Evolutionary conservation across 2,113 vertebrate species (phyloP).

Genomic region (Apodemus sylvaticus): DNA sequence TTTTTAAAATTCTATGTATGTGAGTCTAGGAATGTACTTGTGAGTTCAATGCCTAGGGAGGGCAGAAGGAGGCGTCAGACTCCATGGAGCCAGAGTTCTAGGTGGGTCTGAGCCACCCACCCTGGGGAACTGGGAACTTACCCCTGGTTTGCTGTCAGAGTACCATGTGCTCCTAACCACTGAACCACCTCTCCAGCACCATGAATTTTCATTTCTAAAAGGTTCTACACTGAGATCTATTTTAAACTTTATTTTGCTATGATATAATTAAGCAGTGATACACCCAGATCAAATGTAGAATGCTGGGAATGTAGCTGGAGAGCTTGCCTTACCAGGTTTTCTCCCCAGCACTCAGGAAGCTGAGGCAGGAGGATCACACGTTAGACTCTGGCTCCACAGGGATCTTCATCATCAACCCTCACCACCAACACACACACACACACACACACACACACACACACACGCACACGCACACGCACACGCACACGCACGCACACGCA

Average conservation of each 20-base stretch:
- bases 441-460: too few relatives aligned
- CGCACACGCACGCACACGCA: neutral
- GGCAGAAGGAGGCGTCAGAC: neutral
- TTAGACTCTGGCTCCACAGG: neutral
- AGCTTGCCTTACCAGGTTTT: neutral
- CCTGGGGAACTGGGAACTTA: neutral
- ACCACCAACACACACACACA: too few relatives aligned
- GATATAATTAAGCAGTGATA: slow-evolving; percentile 26
- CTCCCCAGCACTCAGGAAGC: neutral
- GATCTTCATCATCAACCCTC: neutral
- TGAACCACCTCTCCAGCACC: neutral
- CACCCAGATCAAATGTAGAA: neutral
- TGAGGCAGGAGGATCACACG: neutral
- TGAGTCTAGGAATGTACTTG: too few relatives aligned
- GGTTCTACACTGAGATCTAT: neutral
- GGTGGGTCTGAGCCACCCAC: neutral
- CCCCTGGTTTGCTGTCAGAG: neutral
- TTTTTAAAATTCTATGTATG: neutral
- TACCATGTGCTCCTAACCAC: neutral
- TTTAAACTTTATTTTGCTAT: neutral
- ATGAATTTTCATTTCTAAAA: slow-evolving; percentile 13
- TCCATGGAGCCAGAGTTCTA: neutral
- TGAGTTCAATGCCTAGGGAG: neutral
- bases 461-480: neutral
- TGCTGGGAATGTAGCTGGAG: neutral